Base-by-base conservation (phyloP, 2,113 vertebrate species). In the Oryzias javanicus region DNA sequence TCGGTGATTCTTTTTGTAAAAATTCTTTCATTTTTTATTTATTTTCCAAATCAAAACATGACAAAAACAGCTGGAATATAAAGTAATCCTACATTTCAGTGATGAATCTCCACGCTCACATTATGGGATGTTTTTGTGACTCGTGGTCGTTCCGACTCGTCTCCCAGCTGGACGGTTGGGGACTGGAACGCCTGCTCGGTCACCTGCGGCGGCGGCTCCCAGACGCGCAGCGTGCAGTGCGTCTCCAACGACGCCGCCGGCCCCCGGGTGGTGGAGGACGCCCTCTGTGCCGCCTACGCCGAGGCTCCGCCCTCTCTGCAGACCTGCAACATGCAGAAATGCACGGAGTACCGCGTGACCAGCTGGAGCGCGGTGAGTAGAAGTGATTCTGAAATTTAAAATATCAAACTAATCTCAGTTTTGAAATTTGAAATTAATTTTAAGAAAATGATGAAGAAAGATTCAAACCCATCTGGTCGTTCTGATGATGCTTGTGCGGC, bases 151-250 rank as follows among this genome's bases (percentile, higher is more conserved):
- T 16, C 16, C 65, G 42, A 65, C 52, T 16, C 49, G 3, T 66
- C 14, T 19, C 54, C 41, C 63, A 99, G 97, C 87, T 99, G 97
- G 97, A 91, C 83, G 81, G 88, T 80, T 0, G 93, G 93, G 0
- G 94, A 94, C 13, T 99, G 97, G 97, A 90, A 91, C 0, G 0
- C 86, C 68, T 99, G 97, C 86, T 95, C 97, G 0, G 92, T 91
- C 12, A 89, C 91, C 27, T 99, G 97, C 0, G 95, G 94, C 0
- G 90, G 94, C 0, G 97, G 96, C 62, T 91, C 84, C 45, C 97
- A 98, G 92, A 87, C 89, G 5, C 94, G 97, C 55, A 89, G 86
- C 0, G 93, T 98, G 71, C 94, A 94, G 87, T 99, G 97, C 0
- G 0, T 92, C 49, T 89, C 79, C 0, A 91, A 92, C 0, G 89